phyloP scores from a whole-genome alignment of 2,113 vertebrate species.

The Pholis gunnellus region DNA sequence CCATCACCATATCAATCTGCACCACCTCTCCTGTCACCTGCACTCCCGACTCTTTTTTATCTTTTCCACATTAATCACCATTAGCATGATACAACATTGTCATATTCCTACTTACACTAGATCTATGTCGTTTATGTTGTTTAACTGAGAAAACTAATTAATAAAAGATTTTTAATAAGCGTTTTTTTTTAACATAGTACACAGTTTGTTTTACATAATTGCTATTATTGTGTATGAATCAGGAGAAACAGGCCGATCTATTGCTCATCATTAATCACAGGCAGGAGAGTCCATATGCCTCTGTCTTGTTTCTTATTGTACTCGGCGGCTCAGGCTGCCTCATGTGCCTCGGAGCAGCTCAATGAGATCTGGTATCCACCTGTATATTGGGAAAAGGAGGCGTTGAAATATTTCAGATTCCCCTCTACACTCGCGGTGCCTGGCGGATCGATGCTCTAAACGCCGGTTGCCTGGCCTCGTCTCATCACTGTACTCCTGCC shows the following conservation, averaged over 20 bases:
- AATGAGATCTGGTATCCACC: slow-evolving; percentile 62
- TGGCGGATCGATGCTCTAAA: slow-evolving; percentile 80
- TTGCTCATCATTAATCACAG: slow-evolving; percentile 53
- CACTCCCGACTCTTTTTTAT: slow-evolving; percentile 59
- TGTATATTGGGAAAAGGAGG: slow-evolving; percentile 59
- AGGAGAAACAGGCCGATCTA: slow-evolving; percentile 18
- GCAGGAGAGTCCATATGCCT: slow-evolving; percentile 30
- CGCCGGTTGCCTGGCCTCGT: slow-evolving; percentile 78
- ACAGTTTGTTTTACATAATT: slow-evolving; percentile 7
- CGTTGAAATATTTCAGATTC: slow-evolving; percentile 81
- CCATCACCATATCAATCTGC: slow-evolving; percentile 80
- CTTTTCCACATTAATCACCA: slow-evolving; percentile 64
- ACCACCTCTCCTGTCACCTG: slow-evolving; percentile 73
- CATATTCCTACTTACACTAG: slow-evolving; percentile 34
- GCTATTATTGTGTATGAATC: slow-evolving; percentile 10
- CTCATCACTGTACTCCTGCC: slow-evolving; percentile 92
- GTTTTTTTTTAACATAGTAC: neutral
- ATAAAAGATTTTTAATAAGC: neutral
- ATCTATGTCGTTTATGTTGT: slow-evolving; percentile 6
- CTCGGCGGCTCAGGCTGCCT: slow-evolving; percentile 34
- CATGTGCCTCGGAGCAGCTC: slow-evolving; percentile 56
- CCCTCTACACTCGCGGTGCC: slow-evolving; percentile 64
- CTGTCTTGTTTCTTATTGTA: slow-evolving; percentile 50
- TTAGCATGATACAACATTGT: slow-evolving; percentile 53
- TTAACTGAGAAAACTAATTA: slow-evolving; percentile 14